Evolutionary conservation across 2,797 vertebrate genomes (phyloP).

Genomic region (Peromyscus attwateri): DNA sequence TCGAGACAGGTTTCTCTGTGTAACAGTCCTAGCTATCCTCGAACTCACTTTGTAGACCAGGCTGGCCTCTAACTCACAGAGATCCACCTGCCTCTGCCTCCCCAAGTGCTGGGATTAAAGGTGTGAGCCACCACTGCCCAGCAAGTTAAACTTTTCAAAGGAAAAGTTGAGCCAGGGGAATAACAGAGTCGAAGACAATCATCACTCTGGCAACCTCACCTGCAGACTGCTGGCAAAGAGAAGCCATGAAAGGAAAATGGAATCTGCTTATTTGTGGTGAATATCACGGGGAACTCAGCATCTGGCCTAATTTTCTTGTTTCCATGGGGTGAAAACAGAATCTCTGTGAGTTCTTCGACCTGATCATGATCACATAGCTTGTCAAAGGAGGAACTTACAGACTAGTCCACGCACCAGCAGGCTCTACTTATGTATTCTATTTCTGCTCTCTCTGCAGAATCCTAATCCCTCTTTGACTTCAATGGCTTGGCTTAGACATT

Average conservation of each 20-base stretch:
- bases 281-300: background rate
- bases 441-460: slow-evolving; percentile 39
- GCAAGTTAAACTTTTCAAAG: slow-evolving; percentile 51
- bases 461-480: background rate
- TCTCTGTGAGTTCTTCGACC: background rate
- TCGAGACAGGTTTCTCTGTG: too few species aligned
- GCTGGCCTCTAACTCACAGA: too few species aligned
- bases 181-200: background rate
- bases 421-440: background rate
- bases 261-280: slow-evolving; percentile 6
- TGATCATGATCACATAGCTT: background rate
- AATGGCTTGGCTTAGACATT: slow-evolving; percentile 21
- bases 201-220: background rate
- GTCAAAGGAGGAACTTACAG: background rate
- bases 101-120: too few species aligned
- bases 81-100: too few species aligned
- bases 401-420: background rate
- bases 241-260: background rate
- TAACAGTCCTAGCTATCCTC: too few species aligned
- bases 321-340: slow-evolving; percentile 18
- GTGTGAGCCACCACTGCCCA: too few species aligned
- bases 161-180: slow-evolving; percentile 24
- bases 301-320: slow-evolving; percentile 46
- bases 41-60: too few species aligned
- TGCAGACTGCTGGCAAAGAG: background rate